These are phyloP conservation scores for Podarcis siculus DNA, from an alignment of 2,797 vertebrate genomes.

Conservation along the genomic window DNA sequence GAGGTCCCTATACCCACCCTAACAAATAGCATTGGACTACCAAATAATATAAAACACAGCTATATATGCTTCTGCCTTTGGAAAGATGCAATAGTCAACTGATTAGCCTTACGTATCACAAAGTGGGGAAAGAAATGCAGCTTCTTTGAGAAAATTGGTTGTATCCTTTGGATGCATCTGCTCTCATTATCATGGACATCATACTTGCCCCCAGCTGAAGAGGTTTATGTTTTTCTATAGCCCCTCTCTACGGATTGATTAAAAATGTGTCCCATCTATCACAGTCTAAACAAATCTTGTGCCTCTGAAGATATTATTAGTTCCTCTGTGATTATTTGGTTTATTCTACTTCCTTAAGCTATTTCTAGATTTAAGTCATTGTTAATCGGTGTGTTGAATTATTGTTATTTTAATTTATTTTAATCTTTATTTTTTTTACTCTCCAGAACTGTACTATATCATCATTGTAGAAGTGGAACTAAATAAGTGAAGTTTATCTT, in stretches of 20 bases:
- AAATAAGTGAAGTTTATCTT: conserved; percentile 58
- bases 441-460: conserved; percentile 56
- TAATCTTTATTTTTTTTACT: conserved; percentile 31
- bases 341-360: conserved; percentile 75
- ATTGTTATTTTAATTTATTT: background rate
- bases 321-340: conserved; percentile 71
- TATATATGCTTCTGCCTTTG: background rate
- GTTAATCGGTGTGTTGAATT: conserved; percentile 71
- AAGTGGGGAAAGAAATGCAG: background rate
- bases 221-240: conserved; percentile 58
- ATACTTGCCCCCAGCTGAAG: conserved; percentile 41
- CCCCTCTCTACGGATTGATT: conserved; percentile 66
- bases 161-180: background rate
- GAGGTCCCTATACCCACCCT: background rate
- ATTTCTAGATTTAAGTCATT: conserved; percentile 77
- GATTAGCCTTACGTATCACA: background rate
- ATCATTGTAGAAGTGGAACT: conserved; percentile 56
- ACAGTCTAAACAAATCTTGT: conserved; percentile 65
- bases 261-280: conserved; percentile 64
- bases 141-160: background rate
- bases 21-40: background rate
- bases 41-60: background rate
- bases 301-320: conserved; percentile 70
- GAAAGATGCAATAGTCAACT: background rate
- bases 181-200: conserved; percentile 12